Base-by-base conservation (phyloP, 1,140 invertebrate species). In the Drosophila triauraria region DNA sequence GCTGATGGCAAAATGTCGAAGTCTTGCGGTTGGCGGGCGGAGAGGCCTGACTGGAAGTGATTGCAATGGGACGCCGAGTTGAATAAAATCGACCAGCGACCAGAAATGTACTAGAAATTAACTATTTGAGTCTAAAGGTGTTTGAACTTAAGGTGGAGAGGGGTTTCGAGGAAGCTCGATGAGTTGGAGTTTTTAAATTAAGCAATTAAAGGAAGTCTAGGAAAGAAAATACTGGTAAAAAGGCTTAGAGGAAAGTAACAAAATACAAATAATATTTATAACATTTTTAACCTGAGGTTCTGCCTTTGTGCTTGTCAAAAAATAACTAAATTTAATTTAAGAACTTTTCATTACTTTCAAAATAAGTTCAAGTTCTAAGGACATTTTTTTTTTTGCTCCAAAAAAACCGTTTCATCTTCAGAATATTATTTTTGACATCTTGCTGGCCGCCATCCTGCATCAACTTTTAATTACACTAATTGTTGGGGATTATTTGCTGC, bases 401-500 rank as follows among this genome's bases (percentile, higher is more conserved):
- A 23, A 8, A 12, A 62, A 20, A 10, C 47, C 32, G 17, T 47
- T 43, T 3, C 20, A 10, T 35, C 10, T 51, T 13, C 10, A 13
- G 6, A 60, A 60, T 15, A 25, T 25, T 23, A 23, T 25, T 7
- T 54, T 38, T 20, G 30, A 54, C 32, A 38, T 15, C 12, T 35
- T 10, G 4, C 35, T 12, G 40, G 25, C 17, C 25, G 32, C 35
- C 75, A 44, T 65, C 56, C 58, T 48, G 30, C 46, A 69, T 53
- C 50, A 51, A 44, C 60, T 70, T 60, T 78, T 88, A 90, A 88
- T 88, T 88, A 82, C 47, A 38, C 70, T 90, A 88, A 88, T 88
- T 88, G 65, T 82, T 62, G 67, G 35, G 35, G 78, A 75, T 88
- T 90, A 85, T 88, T 72, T 84, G 69, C 65, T 69, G 48, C 57